These are phyloP conservation scores for Mungos mungo DNA, from an alignment of 2,113 vertebrate genomes.

Conservation along the genomic window DNA sequence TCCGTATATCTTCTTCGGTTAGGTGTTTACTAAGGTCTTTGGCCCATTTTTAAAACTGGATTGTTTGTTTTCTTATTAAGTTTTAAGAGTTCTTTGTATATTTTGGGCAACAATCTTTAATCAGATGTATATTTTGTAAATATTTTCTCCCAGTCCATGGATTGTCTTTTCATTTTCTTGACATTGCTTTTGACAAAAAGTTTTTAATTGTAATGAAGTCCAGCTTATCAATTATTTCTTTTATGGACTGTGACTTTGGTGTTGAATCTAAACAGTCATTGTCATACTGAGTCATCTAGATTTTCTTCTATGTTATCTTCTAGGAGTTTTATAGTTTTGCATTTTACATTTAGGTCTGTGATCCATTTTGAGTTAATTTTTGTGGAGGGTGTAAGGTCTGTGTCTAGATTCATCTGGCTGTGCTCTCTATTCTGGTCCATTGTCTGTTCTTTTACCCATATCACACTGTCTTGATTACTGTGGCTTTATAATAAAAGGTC, in stretches of 20 bases:
- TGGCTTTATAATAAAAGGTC: not conserved
- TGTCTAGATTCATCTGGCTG: not conserved
- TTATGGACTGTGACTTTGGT: not conserved
- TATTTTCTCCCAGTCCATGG: not conserved
- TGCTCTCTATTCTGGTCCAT: not conserved
- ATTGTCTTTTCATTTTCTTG: not conserved
- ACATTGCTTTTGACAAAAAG: not conserved
- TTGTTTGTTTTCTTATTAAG: not conserved
- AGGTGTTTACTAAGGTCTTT: not conserved
- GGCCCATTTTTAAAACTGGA: not conserved
- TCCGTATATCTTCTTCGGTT: not conserved
- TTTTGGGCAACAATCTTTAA: not conserved
- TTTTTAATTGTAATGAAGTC: not conserved
- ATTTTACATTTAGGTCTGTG: not conserved
- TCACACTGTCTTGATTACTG: not conserved
- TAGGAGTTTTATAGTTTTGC: not conserved
- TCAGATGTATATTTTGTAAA: not conserved
- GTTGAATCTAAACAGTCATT: not conserved
- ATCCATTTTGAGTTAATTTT: not conserved
- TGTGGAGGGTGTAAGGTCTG: not conserved
- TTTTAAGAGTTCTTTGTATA: not conserved
- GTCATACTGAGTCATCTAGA: not conserved
- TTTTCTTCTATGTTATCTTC: not conserved
- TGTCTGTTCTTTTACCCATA: not conserved
- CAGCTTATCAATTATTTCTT: not conserved